These are phyloP conservation scores for Notodonta ziczac DNA, from an alignment of 2,888 invertebrate genomes.

Conservation along the genomic window DNA sequence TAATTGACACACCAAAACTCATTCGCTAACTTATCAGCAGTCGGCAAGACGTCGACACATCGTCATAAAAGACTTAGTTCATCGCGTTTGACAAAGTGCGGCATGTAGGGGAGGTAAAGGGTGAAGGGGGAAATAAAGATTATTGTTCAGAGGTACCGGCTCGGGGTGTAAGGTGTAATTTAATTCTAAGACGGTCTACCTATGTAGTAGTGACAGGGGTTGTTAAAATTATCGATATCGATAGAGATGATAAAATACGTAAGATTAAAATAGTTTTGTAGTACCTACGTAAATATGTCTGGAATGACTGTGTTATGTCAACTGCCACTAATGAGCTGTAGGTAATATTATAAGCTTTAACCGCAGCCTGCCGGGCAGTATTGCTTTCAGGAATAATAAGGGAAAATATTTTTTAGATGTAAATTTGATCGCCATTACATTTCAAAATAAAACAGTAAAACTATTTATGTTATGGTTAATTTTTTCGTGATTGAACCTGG, in stretches of 20 bases:
- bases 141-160: constrained; percentile 77
- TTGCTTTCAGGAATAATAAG: no score
- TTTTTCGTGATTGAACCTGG: no score
- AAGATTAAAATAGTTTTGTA: not conserved
- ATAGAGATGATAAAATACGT: no score
- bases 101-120: constrained; percentile 25
- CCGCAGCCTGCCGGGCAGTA: no score
- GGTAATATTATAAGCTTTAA: no score
- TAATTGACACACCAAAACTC: constrained; percentile 51
- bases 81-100: constrained; percentile 29
- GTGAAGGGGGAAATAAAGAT: constrained; percentile 63
- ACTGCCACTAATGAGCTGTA: no score
- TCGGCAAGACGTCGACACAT: constrained; percentile 62
- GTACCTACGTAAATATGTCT: no score
- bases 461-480: no score
- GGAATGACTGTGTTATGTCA: no score
- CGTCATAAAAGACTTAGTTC: constrained; percentile 65
- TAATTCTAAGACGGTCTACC: constrained; percentile 75
- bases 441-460: no score
- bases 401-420: no score
- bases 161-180: constrained; percentile 71
- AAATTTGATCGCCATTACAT: no score
- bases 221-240: constrained; percentile 28
- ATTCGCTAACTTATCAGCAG: constrained; percentile 65
- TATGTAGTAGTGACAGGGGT: constrained; percentile 51